These are phyloP conservation scores for Nebria ingens DNA, from an alignment of 1,140 invertebrate species.

Conservation along the genomic window DNA sequence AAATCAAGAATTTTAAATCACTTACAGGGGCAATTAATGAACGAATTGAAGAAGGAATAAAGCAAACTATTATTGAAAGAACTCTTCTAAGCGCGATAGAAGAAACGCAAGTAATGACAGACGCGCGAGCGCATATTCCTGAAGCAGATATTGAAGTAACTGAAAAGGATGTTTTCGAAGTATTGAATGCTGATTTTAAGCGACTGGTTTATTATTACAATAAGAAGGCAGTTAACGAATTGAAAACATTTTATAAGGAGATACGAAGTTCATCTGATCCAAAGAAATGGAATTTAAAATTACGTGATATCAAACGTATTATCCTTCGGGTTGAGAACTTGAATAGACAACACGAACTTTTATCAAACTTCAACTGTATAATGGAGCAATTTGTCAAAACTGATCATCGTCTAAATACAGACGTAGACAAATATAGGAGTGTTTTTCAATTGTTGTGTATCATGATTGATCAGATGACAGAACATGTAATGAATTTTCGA, in stretches of 20 bases:
- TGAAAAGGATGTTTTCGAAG: background rate
- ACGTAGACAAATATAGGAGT: background rate
- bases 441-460: background rate
- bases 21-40: background rate
- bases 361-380: no score
- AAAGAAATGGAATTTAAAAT: background rate
- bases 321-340: no score
- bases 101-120: background rate
- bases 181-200: background rate
- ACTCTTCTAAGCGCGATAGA: no score
- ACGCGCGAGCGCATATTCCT: background rate
- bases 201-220: background rate
- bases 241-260: background rate
- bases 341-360: no score
- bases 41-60: background rate
- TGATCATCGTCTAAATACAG: no score
- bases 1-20: constrained; percentile 13
- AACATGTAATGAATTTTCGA: background rate
- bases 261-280: background rate
- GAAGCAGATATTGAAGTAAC: background rate
- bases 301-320: background rate
- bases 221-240: background rate
- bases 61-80: background rate
- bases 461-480: background rate
- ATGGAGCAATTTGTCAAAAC: no score